A percentile compares a stretch with the other conserved stretches of the same genome.
Conservation (phyloP, 2,797 vertebrate genomes). For the Neoniphon sammara region DNA sequence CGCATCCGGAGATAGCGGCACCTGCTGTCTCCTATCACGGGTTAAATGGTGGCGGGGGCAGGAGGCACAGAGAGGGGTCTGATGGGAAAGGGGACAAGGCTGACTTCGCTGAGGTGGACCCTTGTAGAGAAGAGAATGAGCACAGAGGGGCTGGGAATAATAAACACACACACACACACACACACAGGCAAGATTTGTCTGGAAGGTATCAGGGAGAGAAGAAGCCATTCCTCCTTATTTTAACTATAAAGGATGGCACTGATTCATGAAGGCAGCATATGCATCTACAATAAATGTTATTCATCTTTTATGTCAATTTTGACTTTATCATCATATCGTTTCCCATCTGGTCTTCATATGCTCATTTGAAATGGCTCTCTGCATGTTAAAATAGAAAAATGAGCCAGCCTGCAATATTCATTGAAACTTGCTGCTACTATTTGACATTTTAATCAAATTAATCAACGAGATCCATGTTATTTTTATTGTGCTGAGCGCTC, state of each 20-base stretch:
- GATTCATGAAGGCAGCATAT: background rate
- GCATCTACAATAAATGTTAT: background rate
- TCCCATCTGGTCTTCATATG: too few relatives aligned
- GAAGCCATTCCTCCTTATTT: constrained; percentile 4
- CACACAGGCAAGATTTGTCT: background rate
- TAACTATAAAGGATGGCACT: background rate
- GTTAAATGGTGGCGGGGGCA: constrained; percentile 59
- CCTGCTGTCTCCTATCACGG: constrained; percentile 63
- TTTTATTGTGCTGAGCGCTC: too few relatives aligned
- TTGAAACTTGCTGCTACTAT: too few relatives aligned
- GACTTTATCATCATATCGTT: too few relatives aligned
- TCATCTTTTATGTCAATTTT: too few relatives aligned
- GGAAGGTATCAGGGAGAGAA: constrained; percentile 6
- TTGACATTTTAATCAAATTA: too few relatives aligned
- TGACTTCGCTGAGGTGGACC: constrained; percentile 33
- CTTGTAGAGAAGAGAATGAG: constrained; percentile 35
- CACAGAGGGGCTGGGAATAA: constrained; percentile 3
- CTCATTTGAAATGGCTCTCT: too few relatives aligned
- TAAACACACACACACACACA: constrained; percentile 19
- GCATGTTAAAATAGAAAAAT: too few relatives aligned
- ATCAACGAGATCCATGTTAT: too few relatives aligned
- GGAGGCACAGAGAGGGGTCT: constrained; percentile 48
- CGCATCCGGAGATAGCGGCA: constrained; percentile 48
- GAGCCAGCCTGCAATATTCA: too few relatives aligned
- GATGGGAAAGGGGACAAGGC: constrained; percentile 39